Evolutionary conservation across 2,113 vertebrate genomes (phyloP).

Genomic region (Oncorhynchus mykiss): DNA sequence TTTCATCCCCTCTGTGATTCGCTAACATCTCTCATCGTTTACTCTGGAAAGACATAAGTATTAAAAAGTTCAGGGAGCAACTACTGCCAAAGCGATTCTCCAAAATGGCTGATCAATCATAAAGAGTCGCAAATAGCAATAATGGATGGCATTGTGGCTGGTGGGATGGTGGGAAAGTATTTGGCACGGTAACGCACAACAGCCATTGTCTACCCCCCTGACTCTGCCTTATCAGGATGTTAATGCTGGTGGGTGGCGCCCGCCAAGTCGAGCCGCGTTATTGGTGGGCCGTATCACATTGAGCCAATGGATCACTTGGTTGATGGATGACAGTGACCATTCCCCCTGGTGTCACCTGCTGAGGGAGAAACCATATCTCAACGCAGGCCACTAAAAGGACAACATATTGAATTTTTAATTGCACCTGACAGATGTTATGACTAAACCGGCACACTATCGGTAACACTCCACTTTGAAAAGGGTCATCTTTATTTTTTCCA

Average conservation of each 20-base stretch:
- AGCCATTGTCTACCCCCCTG: slow-evolving; percentile 27
- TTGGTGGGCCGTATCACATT: slow-evolving; percentile 13
- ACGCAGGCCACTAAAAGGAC: slow-evolving; percentile 46
- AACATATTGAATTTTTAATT: slow-evolving; percentile 56
- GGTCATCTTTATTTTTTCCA: background rate
- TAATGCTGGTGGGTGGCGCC: slow-evolving; percentile 30
- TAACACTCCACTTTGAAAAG: slow-evolving; percentile 15
- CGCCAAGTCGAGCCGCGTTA: slow-evolving; percentile 27
- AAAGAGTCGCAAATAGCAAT: slow-evolving; percentile 19
- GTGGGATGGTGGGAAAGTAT: background rate
- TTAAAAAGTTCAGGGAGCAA: background rate
- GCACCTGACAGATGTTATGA: slow-evolving; percentile 25
- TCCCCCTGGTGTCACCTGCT: slow-evolving; percentile 24
- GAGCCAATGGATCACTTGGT: slow-evolving; percentile 43
- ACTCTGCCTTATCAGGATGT: slow-evolving; percentile 44
- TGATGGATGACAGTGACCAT: slow-evolving; percentile 51
- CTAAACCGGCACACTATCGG: background rate
- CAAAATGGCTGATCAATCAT: slow-evolving; percentile 14
- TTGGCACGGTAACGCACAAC: background rate
- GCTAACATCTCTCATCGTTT: background rate
- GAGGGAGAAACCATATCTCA: slow-evolving; percentile 22
- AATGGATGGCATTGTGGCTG: slow-evolving; percentile 25
- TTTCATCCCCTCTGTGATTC: background rate
- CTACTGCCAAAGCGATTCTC: slow-evolving; percentile 11
- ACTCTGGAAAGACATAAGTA: background rate